Percentiles rank a stretch among this genome's conserved stretches.
Evolutionary conservation across 2,888 invertebrate genomes (phyloP).

Genomic region (Apocheima hispidaria): DNA sequence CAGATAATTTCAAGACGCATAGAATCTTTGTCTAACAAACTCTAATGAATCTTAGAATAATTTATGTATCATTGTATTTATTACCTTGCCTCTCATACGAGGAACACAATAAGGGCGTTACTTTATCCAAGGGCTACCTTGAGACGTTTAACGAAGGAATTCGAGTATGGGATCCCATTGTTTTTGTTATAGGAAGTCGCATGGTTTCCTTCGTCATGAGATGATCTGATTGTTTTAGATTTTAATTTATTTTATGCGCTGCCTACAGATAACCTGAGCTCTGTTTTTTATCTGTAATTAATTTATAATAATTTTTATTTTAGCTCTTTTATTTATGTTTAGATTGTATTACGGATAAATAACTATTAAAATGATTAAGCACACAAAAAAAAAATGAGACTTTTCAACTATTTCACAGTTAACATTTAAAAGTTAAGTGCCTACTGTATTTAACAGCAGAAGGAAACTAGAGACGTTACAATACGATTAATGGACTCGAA

Average conservation of each 20-base stretch:
- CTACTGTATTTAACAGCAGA: slow-evolving; percentile 4
- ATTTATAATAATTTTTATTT: too few relatives aligned
- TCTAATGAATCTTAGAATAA: slow-evolving; percentile 5
- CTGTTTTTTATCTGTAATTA: background rate
- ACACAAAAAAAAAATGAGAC: too few relatives aligned
- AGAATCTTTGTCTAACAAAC: slow-evolving; percentile 6
- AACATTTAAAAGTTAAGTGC: background rate
- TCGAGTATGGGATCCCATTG: slow-evolving; percentile 19
- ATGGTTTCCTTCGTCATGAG: slow-evolving; percentile 4
- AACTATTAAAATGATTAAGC: too few relatives aligned
- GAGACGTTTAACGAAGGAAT: slow-evolving; percentile 9
- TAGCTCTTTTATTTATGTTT: too few relatives aligned
- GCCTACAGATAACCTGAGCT: background rate
- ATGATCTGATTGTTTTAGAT: slow-evolving; percentile 15
- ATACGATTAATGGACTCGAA: slow-evolving; percentile 9
- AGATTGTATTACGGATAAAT: too few relatives aligned
- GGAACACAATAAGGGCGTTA: slow-evolving; percentile 18
- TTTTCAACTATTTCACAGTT: background rate
- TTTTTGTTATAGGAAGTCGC: slow-evolving; percentile 15
- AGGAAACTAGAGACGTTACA: slow-evolving; percentile 17
- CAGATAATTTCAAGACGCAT: background rate
- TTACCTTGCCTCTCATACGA: slow-evolving; percentile 3
- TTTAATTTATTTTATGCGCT: slow-evolving; percentile 10
- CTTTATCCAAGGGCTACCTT: slow-evolving; percentile 16
- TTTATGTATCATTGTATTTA: slow-evolving; percentile 18